phyloP scores from a whole-genome alignment of 2,888 invertebrate species.

The Diarsia rubi region DNA sequence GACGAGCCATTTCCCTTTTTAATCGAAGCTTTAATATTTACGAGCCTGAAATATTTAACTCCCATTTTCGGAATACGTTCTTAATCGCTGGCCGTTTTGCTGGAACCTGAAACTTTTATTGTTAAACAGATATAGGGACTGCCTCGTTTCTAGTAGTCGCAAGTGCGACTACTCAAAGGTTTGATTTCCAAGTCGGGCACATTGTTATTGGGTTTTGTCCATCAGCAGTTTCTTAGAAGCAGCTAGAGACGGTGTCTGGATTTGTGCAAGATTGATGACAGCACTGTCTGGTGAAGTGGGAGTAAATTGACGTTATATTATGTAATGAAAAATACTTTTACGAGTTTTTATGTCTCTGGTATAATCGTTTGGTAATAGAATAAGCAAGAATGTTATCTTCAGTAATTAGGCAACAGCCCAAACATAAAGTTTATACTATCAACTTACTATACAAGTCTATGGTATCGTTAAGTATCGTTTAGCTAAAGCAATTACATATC shows the following conservation, averaged over 20 bases:
- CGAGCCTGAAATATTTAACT: slow-evolving; percentile 55
- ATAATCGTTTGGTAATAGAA: neutral
- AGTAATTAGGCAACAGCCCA: too few species aligned
- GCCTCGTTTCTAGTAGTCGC: neutral
- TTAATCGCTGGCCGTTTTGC: slow-evolving; percentile 41
- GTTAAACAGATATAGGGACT: neutral
- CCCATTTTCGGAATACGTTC: slow-evolving; percentile 51
- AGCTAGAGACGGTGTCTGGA: neutral
- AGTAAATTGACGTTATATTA: neutral
- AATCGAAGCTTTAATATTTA: slow-evolving; percentile 61
- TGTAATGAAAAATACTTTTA: neutral
- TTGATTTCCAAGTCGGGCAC: neutral
- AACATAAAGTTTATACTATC: neutral
- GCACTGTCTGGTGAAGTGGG: neutral
- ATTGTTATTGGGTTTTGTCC: neutral
- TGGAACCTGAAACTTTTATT: neutral
- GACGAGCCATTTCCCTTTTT: slow-evolving; percentile 54
- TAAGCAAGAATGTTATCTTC: neutral
- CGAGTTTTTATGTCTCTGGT: too few species aligned
- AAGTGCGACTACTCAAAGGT: neutral
- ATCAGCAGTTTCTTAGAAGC: neutral
- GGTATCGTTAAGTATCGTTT: neutral
- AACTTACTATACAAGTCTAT: neutral
- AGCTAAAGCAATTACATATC: neutral
- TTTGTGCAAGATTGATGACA: neutral